Conservation (phyloP, 2,797 vertebrate genomes). For the Avahi laniger region DNA sequence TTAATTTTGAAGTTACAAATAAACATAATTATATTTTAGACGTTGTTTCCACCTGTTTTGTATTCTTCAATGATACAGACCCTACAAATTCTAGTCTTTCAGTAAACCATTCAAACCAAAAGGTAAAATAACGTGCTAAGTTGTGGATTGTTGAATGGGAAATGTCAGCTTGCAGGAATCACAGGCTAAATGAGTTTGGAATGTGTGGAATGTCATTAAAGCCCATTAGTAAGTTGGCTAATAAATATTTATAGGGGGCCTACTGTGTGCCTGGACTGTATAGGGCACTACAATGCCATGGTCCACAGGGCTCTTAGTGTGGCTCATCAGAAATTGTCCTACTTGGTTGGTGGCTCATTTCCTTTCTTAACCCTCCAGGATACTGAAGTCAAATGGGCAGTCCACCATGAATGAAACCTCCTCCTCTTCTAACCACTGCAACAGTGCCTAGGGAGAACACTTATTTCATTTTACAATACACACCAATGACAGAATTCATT, state of each 20-base stretch:
- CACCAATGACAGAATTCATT: not conserved
- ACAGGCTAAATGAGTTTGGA: not conserved
- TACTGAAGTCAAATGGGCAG: not conserved
- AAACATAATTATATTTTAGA: not conserved
- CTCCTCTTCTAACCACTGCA: not conserved
- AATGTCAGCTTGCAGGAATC: not conserved
- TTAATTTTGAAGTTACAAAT: not conserved
- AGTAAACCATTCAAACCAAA: not conserved
- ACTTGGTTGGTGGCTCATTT: not conserved
- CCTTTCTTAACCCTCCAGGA: not conserved
- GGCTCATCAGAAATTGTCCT: not conserved
- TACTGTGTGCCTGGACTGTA: not conserved
- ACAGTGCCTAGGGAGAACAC: not conserved
- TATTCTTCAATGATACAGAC: not conserved
- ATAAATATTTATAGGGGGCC: not conserved
- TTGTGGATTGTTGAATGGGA: not conserved
- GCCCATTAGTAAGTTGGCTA: not conserved
- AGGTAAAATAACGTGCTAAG: not conserved
- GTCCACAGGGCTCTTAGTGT: not conserved
- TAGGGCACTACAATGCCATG: fast-evolving
- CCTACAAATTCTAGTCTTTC: not conserved
- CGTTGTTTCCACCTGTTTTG: not conserved
- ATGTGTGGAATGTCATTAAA: not conserved
- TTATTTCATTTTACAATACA: not conserved
- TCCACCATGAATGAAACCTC: not conserved